Base-by-base conservation (phyloP, 35 echinoderm and acorn worm genomes). In the Apostichopus californicus region DNA sequence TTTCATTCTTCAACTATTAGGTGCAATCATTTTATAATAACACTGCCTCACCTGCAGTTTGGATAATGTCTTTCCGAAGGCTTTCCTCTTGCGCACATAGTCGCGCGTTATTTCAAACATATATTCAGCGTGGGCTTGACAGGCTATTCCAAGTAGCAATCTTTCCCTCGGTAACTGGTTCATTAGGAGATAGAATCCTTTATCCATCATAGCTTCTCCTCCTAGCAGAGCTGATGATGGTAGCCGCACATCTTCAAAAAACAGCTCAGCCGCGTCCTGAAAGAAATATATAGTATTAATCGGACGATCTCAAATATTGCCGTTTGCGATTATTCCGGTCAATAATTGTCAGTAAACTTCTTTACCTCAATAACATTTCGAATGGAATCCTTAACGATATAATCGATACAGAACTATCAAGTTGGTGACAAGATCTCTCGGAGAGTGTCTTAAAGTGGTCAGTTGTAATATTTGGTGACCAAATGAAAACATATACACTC, bases 181-280 rank as follows among this genome's bases (percentile, higher is more conserved):
- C 95, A 96, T 96, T 4, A 96, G 79, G 61, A 83, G 78, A 54
- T 94, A 96, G 87, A 96, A 96, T 5, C 95, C 95, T 78, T 90
- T 87, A 61, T 96, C 92, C 17, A 46, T 4, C 8, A 25, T 34
- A 10, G 8, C 22, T 78, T 96, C 95, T 77, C 77, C 77, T 9
- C 95, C 95, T 57, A 96, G 56, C 17, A 96, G 72, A 2, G 93
- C 91, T 87, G 84, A 86, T 14, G 86, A 26, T 26, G 95, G 95
- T 15, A 96, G 87, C 22, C 95, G 85, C 0, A 96, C 95, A 91
- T 96, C 95, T 79, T 96, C 93, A 86, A 96, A 96, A 54, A 94
- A 96, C n/a, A 96, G 34, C 57, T 96, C 95, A 73, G 90, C 54
- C 24, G 93, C 71, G 72, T 96, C 95, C 95, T 96, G 71, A 18